Evolutionary conservation across 1,140 invertebrate species (phyloP).

Genomic region (Danaus plexippus): DNA sequence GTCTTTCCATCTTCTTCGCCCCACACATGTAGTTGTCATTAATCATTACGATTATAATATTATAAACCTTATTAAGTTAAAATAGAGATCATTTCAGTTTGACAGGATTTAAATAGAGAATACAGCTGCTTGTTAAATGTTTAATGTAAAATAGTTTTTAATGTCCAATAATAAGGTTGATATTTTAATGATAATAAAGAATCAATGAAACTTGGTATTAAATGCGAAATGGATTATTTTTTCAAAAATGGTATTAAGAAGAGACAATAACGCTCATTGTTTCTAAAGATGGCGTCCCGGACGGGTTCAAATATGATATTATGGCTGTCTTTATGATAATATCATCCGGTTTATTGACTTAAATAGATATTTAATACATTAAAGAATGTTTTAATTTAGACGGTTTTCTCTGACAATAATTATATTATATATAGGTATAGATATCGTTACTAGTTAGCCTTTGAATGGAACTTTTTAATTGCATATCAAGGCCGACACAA

Average conservation of each 20-base stretch:
- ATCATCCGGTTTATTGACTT: slow-evolving; percentile 23
- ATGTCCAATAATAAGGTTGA: slow-evolving; percentile 21
- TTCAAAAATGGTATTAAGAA: slow-evolving; percentile 71
- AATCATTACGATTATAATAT: slow-evolving; percentile 39
- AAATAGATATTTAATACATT: too few species aligned
- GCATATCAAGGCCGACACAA: slow-evolving; percentile 32
- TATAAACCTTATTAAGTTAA: slow-evolving; percentile 31
- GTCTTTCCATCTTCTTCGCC: slow-evolving; percentile 30
- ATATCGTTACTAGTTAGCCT: slow-evolving; percentile 15
- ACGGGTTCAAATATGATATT: slow-evolving; percentile 58
- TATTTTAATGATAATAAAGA: slow-evolving; percentile 21
- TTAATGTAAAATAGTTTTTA: slow-evolving; percentile 27
- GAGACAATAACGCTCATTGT: slow-evolving; percentile 69
- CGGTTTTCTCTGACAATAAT: too few species aligned
- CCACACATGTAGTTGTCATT: slow-evolving; percentile 46
- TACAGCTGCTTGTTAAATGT: slow-evolving; percentile 36
- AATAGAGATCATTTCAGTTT: slow-evolving; percentile 42
- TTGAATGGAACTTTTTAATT: slow-evolving; percentile 40
- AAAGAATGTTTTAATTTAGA: too few species aligned
- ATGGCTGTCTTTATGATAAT: slow-evolving; percentile 56
- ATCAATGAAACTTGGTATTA: slow-evolving; percentile 58
- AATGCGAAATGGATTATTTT: slow-evolving; percentile 70
- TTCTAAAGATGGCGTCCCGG: slow-evolving; percentile 63
- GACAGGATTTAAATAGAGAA: slow-evolving; percentile 33
- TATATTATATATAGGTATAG: too few species aligned